phyloP scores from a whole-genome alignment of 2,113 vertebrate genomes.

The Scomber japonicus region DNA sequence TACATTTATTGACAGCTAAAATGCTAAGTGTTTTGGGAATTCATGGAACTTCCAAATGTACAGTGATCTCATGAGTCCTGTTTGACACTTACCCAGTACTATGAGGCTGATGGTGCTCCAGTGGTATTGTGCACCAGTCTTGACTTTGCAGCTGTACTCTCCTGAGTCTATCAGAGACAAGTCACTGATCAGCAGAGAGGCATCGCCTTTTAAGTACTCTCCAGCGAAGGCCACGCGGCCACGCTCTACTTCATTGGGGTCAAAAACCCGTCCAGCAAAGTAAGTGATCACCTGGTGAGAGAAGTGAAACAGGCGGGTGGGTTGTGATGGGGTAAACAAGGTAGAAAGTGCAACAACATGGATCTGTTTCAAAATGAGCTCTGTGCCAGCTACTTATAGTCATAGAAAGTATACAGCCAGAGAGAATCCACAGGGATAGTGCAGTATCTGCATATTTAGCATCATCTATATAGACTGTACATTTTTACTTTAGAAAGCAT shows the following conservation, averaged over 20 bases:
- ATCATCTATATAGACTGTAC: no score
- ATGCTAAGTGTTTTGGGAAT: no score
- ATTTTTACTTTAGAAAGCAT: no score
- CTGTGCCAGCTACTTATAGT: no score
- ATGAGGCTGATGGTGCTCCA: conserved; percentile 91
- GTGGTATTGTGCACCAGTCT: conserved; percentile 90
- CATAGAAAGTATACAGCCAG: no score
- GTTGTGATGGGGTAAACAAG: not conserved
- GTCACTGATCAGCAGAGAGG: conserved; percentile 90
- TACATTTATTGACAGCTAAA: no score
- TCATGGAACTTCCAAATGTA: no score
- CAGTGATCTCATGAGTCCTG: not conserved
- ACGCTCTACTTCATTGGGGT: conserved; percentile 86
- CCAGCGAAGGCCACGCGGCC: conserved; percentile 90
- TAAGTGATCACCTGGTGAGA: conserved; percentile 91
- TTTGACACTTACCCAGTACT: conserved; percentile 88
- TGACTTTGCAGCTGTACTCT: conserved; percentile 95
- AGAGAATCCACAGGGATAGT: no score
- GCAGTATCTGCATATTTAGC: no score
- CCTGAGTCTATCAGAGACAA: conserved; percentile 91
- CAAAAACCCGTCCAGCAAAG: conserved; percentile 88
- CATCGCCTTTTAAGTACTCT: conserved; percentile 91
- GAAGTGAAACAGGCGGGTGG: not conserved
- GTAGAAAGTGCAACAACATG: not conserved
- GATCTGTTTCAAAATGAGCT: no score